These are phyloP conservation scores for Megatriorchis doriae DNA, from an alignment of 2,113 vertebrate genomes.

Conservation along the genomic window DNA sequence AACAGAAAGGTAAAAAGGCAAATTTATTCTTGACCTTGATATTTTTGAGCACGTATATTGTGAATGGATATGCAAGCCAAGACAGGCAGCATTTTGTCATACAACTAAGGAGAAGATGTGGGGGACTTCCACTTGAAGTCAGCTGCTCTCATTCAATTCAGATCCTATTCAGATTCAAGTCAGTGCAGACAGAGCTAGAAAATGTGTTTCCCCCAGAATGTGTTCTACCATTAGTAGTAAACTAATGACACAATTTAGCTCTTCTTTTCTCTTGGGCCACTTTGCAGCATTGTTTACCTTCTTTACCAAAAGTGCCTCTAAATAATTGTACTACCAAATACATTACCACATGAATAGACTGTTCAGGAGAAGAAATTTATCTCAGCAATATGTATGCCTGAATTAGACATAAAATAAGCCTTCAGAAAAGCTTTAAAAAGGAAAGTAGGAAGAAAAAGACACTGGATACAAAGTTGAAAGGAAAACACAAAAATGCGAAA, in stretches of 20 bases:
- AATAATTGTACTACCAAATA: neutral
- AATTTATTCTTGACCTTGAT: neutral
- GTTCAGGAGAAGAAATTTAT: neutral
- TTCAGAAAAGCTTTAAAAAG: neutral
- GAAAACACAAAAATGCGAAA: neutral
- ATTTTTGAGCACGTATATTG: fast-evolving
- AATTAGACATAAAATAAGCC: neutral
- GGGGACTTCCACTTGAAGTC: neutral
- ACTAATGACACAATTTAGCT: fast-evolving
- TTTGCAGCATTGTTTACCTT: neutral
- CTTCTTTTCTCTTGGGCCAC: neutral
- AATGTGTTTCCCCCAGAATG: neutral
- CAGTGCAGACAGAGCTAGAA: neutral
- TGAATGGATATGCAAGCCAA: neutral
- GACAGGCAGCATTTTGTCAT: neutral
- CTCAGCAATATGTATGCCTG: neutral
- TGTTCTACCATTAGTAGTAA: neutral
- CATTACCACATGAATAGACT: neutral
- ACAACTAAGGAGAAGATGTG: neutral
- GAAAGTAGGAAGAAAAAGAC: neutral
- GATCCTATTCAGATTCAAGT: neutral
- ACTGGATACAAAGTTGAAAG: neutral
- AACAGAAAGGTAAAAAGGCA: neutral
- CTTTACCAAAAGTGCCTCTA: neutral
- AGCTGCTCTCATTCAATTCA: neutral